Base-by-base conservation (phyloP, 2,113 vertebrate species). In the Gadus macrocephalus region DNA sequence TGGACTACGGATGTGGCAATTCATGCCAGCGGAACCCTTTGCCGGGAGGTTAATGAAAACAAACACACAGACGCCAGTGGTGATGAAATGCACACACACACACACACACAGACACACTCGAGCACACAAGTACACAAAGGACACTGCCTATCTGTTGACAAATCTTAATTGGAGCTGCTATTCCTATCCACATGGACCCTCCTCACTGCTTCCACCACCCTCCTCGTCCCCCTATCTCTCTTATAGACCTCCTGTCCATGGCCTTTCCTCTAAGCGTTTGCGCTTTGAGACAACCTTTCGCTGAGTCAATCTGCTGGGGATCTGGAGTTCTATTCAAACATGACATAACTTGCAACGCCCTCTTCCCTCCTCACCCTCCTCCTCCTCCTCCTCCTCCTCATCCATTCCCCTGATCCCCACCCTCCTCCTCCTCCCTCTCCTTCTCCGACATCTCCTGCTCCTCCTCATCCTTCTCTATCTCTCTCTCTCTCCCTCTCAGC, bases 81-180 rank as follows among this genome's bases (percentile, higher is more conserved):
- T 49, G 42, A 49, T 49, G 42, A 49, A 49, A 68, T 14, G 9
- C 22, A 42, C 67, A 66, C 64, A 27, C n/a, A 64, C 28, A 63
- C 70, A 58, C 72, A 64, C 31, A 65, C 63, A 42, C 42, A 53
- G n/a, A 42, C 42, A 49, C 31, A 35, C 31, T 2, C 31, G 42
- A 49, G 42, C 31, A 53, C 20, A 55, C 31, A 64, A 27, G n/a
- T 53, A 69, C 60, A 64, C 68, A 66, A 64, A 68, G 19, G 53
- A 53, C 71, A 76, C 64, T 71, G 78, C 67, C 78, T 87, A 87
- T 88, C 85, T 87, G 72, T 67, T 78, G 76, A 74, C 83, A 74
- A 69, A 89, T 90, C 84, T 91, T 89, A 89, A 90, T 89, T 87
- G 82, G 69, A 83, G 81, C 69, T 81, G 74, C 76, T 86, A 78